Base-by-base conservation (phyloP, 2,888 invertebrate species). In the Gasteruption jaculator region DNA sequence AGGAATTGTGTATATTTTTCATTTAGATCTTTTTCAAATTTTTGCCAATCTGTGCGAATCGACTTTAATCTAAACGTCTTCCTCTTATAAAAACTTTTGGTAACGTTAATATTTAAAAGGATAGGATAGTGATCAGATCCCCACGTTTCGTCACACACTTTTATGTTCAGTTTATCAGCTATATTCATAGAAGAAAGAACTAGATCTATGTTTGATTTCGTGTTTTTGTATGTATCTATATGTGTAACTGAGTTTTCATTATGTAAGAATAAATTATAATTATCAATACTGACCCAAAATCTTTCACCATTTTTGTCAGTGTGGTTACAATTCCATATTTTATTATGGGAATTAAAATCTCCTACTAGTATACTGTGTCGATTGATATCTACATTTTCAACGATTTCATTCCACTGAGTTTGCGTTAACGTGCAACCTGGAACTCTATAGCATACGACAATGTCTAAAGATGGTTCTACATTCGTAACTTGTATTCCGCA, bases 301-400 rank as follows among this genome's bases (percentile, higher is more conserved):
- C 27, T 11, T 8, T 16, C 10, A 8, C 41, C 30, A 27, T 41
- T 27, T 10, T 10, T 11, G 14, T 41, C 35, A 18, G 26, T 20
- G 12, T 35, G 25, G 4, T 11, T n/a, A 12, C 26, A 29, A 12
- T 27, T 19, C 29, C 35, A 35, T 12, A n/a, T 26, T 4, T 11
- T n/a, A 21, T 25, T 14, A 24, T 41, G 41, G 18, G 41, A 12
- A 21, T 41, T 41, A 18, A 41, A 41, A 24, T 41, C 41, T 15
- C 41, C 41, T 16, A 36, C 18, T 12, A 41, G 26, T 10, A 40
- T 10, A 29, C 40, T 26, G 24, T 40, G 15, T 16, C 34, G n/a
- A 19, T 20, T 34, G 7, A 14, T 14, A 16, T 40, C 19, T 4
- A 34, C 29, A 19, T 40, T 40, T 20, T 22, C 24, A 14, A 40